Evolutionary conservation across 2,888 invertebrate species (phyloP).

Genomic region (Blera fallax): DNA sequence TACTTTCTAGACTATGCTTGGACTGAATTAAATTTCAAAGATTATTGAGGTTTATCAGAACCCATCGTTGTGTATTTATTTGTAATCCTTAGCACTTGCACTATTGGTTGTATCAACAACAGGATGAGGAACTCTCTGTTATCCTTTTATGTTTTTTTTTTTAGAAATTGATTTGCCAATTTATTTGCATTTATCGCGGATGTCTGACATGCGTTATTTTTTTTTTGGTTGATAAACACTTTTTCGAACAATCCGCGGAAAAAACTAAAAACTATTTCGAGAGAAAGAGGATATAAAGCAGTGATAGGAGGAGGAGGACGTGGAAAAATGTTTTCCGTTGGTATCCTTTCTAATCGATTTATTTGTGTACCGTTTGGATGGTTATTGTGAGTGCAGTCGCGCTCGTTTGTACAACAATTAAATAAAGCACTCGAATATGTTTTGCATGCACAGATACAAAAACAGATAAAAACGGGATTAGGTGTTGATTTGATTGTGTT

Average conservation of each 20-base stretch:
- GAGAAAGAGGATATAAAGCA: neutral
- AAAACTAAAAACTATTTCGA: constrained; percentile 9
- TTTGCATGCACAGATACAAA: neutral
- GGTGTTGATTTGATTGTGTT: constrained; percentile 70
- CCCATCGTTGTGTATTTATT: constrained; percentile 8
- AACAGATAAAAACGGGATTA: constrained; percentile 69
- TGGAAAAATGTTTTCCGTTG: neutral
- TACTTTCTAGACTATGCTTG: neutral
- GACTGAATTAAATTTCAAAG: constrained; percentile 9
- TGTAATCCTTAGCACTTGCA: neutral
- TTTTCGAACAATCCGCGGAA: constrained; percentile 28
- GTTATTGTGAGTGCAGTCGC: neutral
- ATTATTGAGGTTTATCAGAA: constrained; percentile 6
- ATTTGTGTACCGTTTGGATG: neutral
- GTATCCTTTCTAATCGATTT: constrained; percentile 47
- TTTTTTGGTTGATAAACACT: neutral
- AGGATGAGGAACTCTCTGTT: neutral
- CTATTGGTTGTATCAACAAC: constrained; percentile 6
- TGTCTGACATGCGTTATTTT: constrained; percentile 26
- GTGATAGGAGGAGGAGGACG: neutral
- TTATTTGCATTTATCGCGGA: constrained; percentile 56
- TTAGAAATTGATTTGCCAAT: constrained; percentile 46
- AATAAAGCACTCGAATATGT: constrained; percentile 53
- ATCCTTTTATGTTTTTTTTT: neutral
- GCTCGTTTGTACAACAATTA: constrained; percentile 58